Conservation (phyloP, 2,797 vertebrate genomes). For the Danio kyathit region DNA sequence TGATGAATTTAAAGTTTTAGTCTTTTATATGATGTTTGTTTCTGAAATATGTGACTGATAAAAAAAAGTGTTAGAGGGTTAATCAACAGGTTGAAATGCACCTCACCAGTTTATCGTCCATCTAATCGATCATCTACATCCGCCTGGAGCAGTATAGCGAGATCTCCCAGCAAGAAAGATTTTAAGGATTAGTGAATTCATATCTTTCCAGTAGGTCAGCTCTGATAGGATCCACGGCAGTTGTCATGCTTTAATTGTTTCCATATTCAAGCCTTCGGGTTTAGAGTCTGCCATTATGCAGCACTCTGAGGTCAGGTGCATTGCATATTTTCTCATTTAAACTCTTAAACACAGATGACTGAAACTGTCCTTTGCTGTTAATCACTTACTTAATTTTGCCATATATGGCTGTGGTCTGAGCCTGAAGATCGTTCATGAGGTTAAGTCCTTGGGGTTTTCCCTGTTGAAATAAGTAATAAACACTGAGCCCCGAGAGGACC, state of each 20-base stretch:
- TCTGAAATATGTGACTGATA: too few relatives aligned
- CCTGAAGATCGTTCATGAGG: conserved; percentile 25
- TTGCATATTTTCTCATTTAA: not conserved
- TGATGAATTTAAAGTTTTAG: too few relatives aligned
- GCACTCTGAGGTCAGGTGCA: not conserved
- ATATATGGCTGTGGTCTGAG: conserved; percentile 13
- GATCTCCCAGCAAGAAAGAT: not conserved
- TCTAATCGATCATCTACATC: not conserved
- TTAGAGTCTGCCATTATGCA: not conserved
- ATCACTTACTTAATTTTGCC: conserved; percentile 4
- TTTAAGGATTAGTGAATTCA: not conserved
- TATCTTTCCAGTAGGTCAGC: not conserved
- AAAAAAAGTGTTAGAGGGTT: too few relatives aligned
- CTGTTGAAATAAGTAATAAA: conserved; percentile 4
- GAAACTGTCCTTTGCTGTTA: not conserved
- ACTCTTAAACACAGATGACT: conserved; percentile 23
- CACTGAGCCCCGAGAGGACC: not conserved
- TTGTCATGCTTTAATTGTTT: not conserved
- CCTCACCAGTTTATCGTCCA: not conserved
- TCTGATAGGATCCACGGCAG: not conserved
- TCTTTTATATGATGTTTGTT: too few relatives aligned
- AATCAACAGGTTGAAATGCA: not conserved
- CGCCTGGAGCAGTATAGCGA: not conserved
- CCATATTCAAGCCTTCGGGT: not conserved
- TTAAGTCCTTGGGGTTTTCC: conserved; percentile 2